Conservation (phyloP, 2,888 invertebrate genomes). For the Cinara cedri region DNA sequence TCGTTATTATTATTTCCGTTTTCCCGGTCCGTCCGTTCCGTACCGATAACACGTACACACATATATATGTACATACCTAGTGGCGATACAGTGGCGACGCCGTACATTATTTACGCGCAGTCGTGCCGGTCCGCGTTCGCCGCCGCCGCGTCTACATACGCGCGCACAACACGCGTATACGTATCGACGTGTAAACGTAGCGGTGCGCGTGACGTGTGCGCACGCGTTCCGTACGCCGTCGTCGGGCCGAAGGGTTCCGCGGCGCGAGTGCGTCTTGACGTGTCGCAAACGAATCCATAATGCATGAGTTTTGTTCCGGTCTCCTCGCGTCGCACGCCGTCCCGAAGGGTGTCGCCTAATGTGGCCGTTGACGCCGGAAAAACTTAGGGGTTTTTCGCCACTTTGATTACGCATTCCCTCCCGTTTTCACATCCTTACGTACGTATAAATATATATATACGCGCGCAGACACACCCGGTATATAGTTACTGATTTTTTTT, state of each 20-base stretch:
- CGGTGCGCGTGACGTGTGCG: background rate
- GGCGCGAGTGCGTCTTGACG: slow-evolving; percentile 38
- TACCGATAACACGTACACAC: slow-evolving; percentile 15
- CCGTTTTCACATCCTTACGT: slow-evolving; percentile 5
- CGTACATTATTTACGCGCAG: background rate
- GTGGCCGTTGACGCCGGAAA: slow-evolving; percentile 51
- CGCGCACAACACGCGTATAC: background rate
- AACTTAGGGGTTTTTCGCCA: slow-evolving; percentile 55
- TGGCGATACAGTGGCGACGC: background rate
- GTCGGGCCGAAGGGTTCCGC: slow-evolving; percentile 39
- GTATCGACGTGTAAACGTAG: background rate
- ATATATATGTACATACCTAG: too few relatives aligned
- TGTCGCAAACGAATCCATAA: slow-evolving; percentile 57
- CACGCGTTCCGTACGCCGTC: slow-evolving; percentile 15
- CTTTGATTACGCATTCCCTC: slow-evolving; percentile 52
- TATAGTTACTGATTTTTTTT: background rate
- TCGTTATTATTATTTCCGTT: background rate
- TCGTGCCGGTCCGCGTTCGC: background rate
- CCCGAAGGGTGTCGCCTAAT: slow-evolving; percentile 50
- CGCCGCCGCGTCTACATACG: too few relatives aligned
- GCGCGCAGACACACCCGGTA: background rate
- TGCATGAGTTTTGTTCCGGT: slow-evolving; percentile 46
- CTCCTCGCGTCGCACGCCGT: background rate
- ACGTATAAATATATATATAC: too few relatives aligned
- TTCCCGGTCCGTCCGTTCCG: too few relatives aligned